Percentiles rank a stretch among this genome's conserved stretches.
These are phyloP conservation scores for Tupaia tana DNA, from an alignment of 2,113 vertebrate species.

Conservation along the genomic window DNA sequence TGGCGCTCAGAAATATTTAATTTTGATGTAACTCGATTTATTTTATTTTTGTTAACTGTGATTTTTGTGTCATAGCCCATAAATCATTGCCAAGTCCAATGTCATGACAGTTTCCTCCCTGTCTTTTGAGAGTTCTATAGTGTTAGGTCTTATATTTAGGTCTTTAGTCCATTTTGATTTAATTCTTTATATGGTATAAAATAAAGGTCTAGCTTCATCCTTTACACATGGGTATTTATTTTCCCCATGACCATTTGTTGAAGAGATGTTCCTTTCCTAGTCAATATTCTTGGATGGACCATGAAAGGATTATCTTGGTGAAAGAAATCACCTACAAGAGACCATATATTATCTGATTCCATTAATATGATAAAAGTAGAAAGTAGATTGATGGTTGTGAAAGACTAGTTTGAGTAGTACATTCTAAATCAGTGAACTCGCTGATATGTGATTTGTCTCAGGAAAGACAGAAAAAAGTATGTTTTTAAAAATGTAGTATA, in stretches of 20 bases:
- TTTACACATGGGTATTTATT: background rate
- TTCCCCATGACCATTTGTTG: background rate
- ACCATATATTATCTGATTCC: background rate
- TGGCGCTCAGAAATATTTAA: background rate
- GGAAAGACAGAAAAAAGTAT: background rate
- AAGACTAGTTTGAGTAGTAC: background rate
- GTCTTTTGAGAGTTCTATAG: background rate
- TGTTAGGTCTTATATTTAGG: background rate
- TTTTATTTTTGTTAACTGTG: conserved; percentile 9
- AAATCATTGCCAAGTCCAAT: background rate
- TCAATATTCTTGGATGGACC: background rate
- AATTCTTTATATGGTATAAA: background rate
- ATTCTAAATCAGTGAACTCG: background rate
- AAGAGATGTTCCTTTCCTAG: background rate
- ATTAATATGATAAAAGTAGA: background rate
- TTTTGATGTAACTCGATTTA: background rate
- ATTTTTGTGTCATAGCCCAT: background rate
- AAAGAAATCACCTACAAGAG: background rate
- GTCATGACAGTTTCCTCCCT: background rate
- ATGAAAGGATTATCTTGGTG: background rate
- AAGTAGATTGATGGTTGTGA: background rate
- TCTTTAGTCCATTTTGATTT: background rate
- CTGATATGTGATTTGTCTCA: background rate
- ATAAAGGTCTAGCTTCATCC: background rate
- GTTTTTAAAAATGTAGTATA: no score